These are phyloP conservation scores for Allobates femoralis DNA, from an alignment of 2,797 vertebrate species.

Conservation along the genomic window DNA sequence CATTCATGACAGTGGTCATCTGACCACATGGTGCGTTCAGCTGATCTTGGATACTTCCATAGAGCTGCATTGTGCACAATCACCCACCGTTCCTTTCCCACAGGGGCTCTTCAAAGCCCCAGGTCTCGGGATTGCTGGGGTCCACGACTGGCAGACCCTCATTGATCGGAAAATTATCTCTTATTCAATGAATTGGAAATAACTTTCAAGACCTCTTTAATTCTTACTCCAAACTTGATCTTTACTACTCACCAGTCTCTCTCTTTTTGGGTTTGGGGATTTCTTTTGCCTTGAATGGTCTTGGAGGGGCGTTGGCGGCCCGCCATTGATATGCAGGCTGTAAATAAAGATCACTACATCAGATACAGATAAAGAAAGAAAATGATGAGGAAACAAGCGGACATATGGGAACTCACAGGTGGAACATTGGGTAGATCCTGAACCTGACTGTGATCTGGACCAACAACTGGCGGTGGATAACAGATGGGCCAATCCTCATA, in stretches of 20 bases:
- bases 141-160: too few species aligned
- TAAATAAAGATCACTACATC: not conserved
- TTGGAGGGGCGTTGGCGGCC: not conserved
- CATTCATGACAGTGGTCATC: too few species aligned
- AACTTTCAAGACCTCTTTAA: too few species aligned
- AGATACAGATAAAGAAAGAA: not conserved
- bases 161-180: too few species aligned
- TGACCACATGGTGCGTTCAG: too few species aligned
- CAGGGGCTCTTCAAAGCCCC: too few species aligned
- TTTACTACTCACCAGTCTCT: slow-evolving; percentile 37
- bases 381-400: not conserved
- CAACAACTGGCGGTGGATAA: slow-evolving; percentile 84
- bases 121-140: too few species aligned
- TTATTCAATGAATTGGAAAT: too few species aligned
- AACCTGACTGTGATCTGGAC: slow-evolving; percentile 72
- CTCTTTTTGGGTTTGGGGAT: slow-evolving; percentile 30
- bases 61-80: too few species aligned
- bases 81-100: too few species aligned
- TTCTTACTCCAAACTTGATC: not conserved
- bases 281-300: slow-evolving; percentile 26
- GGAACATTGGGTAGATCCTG: slow-evolving; percentile 85
- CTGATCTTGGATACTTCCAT: too few species aligned
- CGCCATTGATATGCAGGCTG: not conserved
- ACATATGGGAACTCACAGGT: slow-evolving; percentile 71
- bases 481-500: slow-evolving; percentile 91